Percentiles rank a stretch among this genome's conserved stretches.
phyloP scores from a whole-genome alignment of 1,140 invertebrate species.

The Batillaria attramentaria region DNA sequence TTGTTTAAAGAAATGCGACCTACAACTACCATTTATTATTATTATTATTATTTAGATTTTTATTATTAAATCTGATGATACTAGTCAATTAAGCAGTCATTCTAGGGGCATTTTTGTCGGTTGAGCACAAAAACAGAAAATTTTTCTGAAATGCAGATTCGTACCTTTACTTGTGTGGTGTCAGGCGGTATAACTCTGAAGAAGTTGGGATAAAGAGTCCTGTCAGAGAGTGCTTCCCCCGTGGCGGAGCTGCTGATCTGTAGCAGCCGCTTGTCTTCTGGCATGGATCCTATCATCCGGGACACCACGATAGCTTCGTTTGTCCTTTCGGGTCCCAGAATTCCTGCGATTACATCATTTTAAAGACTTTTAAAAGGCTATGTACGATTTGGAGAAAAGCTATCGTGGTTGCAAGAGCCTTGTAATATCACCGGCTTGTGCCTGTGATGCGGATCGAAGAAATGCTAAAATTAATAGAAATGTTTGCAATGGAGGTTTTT shows the following conservation, averaged over 20 bases:
- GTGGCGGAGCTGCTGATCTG: constrained; percentile 30
- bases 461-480: not conserved
- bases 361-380: not conserved
- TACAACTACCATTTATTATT: no score
- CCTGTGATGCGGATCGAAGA: not conserved
- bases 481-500: not conserved
- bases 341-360: not conserved
- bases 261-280: not conserved
- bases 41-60: no score
- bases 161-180: constrained; percentile 19
- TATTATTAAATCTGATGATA: no score
- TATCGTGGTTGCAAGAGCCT: not conserved
- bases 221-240: not conserved
- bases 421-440: not conserved
- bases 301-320: constrained; percentile 4
- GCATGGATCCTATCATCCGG: constrained; percentile 13
- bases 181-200: constrained; percentile 27
- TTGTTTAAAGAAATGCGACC: no score
- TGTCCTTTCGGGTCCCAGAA: constrained; percentile 25
- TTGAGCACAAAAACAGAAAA: no score
- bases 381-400: not conserved
- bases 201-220: constrained; percentile 1
- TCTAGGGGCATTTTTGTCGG: no score
- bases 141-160: no score
- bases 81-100: no score